Conservation (phyloP, 2,113 vertebrate species). For the Speoplatyrhinus poulsoni region DNA sequence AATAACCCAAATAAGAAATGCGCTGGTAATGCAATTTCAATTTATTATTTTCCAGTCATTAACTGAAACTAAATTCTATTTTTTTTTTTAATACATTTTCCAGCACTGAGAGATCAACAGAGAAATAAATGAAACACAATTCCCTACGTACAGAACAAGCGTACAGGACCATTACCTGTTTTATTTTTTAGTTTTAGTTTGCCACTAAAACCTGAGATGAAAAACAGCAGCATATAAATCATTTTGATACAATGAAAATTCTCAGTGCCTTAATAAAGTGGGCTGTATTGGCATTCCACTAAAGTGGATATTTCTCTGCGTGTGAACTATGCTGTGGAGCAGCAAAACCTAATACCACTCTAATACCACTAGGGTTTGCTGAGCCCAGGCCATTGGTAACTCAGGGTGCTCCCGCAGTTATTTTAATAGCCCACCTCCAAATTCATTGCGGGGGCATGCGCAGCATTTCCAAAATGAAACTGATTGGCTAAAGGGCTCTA, state of each 20-base stretch:
- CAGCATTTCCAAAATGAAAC: too few species aligned
- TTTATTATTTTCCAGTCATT: too few species aligned
- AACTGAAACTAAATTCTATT: too few species aligned
- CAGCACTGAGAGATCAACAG: neutral
- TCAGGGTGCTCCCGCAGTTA: neutral
- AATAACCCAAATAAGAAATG: too few species aligned
- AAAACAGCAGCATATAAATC: conserved; percentile 19
- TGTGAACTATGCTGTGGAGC: conserved; percentile 42
- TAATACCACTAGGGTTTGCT: conserved; percentile 32
- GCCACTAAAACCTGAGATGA: conserved; percentile 8
- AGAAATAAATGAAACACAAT: conserved; percentile 10
- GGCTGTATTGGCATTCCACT: conserved; percentile 46
- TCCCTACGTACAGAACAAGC: neutral
- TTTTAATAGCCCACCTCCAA: neutral
- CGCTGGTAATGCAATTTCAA: too few species aligned
- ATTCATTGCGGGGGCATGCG: too few species aligned
- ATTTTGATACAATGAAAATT: conserved; percentile 32
- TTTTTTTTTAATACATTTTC: too few species aligned
- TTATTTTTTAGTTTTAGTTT: neutral
- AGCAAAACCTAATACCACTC: conserved; percentile 24
- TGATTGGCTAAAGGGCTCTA: too few species aligned
- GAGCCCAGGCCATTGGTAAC: conserved; percentile 21
- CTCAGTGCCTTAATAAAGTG: conserved; percentile 40
- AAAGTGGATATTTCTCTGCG: conserved; percentile 40
- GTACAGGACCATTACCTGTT: neutral